These are phyloP conservation scores for Xiphorhynchus erythropygius DNA, from an alignment of 2,797 vertebrate genomes.

Conservation along the genomic window DNA sequence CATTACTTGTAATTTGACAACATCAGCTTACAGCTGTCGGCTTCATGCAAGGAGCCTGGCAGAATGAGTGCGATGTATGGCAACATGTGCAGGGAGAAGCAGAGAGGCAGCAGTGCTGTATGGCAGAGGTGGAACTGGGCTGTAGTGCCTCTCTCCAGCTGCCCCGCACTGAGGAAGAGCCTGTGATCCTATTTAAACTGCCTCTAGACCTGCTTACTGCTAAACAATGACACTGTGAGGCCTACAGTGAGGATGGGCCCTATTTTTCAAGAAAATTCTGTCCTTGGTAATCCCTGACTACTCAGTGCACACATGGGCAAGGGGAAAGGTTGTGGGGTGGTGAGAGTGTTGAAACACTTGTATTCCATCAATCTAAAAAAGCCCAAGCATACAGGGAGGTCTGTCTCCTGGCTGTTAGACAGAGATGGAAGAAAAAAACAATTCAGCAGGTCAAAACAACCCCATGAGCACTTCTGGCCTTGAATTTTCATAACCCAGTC, in stretches of 20 bases:
- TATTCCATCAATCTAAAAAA: background rate
- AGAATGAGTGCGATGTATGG: accelerated
- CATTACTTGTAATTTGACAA: background rate
- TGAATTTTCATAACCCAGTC: background rate
- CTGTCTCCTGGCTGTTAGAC: background rate
- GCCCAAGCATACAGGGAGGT: background rate
- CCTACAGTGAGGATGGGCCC: background rate
- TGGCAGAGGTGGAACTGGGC: background rate
- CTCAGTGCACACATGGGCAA: background rate
- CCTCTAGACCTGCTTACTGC: background rate
- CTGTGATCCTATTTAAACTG: background rate
- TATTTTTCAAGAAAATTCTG: background rate
- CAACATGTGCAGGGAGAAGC: background rate
- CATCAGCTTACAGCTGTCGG: background rate
- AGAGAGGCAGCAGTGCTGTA: background rate
- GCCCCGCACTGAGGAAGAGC: background rate
- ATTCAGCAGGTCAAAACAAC: background rate
- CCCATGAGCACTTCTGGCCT: background rate
- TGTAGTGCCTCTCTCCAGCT: background rate
- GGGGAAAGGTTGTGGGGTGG: accelerated
- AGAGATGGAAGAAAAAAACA: background rate
- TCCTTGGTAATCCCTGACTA: background rate
- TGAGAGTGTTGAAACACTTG: background rate
- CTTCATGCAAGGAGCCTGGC: background rate
- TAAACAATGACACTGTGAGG: background rate